Conservation (phyloP, 1,140 invertebrate species). For the Diabrotica undecimpunctata region DNA sequence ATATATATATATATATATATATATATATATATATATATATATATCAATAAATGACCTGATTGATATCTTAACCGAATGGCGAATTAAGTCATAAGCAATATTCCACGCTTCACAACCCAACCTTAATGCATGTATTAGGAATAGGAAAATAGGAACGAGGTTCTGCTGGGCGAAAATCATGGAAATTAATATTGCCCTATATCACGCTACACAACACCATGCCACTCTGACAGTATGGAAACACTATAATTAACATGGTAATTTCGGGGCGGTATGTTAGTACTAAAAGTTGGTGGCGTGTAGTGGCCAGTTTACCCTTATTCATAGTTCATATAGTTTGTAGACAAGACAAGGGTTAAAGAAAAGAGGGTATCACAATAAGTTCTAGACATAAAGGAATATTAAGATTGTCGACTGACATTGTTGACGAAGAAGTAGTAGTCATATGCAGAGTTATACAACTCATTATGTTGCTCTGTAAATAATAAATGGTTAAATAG, state of each 20-base stretch:
- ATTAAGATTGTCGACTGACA: not conserved
- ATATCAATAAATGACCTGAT: too few species aligned
- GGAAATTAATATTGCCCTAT: conserved; percentile 18
- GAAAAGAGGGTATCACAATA: too few species aligned
- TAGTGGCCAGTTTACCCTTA: conserved; percentile 34
- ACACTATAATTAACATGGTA: conserved; percentile 46
- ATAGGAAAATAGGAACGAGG: conserved; percentile 9
- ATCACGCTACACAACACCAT: conserved; percentile 10
- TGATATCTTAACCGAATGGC: not conserved
- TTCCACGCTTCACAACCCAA: not conserved
- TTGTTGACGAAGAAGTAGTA: too few species aligned
- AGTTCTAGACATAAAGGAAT: too few species aligned
- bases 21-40: too few species aligned
- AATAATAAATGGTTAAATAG: not conserved
- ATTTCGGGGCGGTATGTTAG: conserved; percentile 44
- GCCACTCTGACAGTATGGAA: conserved; percentile 30
- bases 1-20: too few species aligned
- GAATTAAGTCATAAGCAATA: conserved; percentile 3
- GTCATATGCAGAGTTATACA: too few species aligned
- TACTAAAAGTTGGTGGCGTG: conserved; percentile 43
- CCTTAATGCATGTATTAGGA: not conserved
- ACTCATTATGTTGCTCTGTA: not conserved
- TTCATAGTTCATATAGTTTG: not conserved
- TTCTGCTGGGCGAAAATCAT: conserved; percentile 8
- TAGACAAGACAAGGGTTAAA: too few species aligned